phyloP scores from a whole-genome alignment of 2,888 invertebrate species.

The Anaspis maculata region DNA sequence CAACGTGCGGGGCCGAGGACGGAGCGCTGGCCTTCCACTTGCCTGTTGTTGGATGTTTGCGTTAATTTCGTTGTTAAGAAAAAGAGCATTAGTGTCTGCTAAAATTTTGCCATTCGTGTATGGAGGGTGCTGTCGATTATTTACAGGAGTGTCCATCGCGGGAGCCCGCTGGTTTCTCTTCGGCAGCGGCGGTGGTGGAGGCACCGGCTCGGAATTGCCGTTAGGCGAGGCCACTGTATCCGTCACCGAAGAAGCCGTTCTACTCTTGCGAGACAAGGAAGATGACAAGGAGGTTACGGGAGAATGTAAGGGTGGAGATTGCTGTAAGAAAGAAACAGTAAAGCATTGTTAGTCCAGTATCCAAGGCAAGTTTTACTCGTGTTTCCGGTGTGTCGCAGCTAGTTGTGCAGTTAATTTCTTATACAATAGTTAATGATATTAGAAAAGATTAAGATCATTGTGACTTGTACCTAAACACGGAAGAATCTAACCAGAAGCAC shows the following conservation, averaged over 20 bases:
- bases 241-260: constrained; percentile 7
- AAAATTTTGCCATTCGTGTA: constrained; percentile 28
- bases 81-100: constrained; percentile 22
- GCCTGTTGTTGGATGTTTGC: constrained; percentile 21
- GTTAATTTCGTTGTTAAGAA: constrained; percentile 30
- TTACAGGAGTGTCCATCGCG: constrained; percentile 14
- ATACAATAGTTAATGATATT: no score
- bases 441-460: no score
- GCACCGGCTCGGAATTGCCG: constrained; percentile 27
- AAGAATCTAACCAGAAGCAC: no score
- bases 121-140: constrained; percentile 18
- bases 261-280: constrained; percentile 21
- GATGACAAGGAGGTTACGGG: constrained; percentile 21
- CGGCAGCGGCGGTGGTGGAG: constrained; percentile 48
- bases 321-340: constrained; percentile 40
- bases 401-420: no score
- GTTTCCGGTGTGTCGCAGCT: constrained; percentile 5
- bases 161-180: constrained; percentile 41
- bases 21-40: constrained; percentile 5
- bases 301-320: constrained; percentile 30
- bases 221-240: constrained; percentile 21
- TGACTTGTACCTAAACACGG: no score
- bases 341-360: constrained; percentile 39
- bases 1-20: constrained; percentile 4
- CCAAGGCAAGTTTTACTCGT: constrained; percentile 17